These are phyloP conservation scores for Galago senegalensis DNA, from an alignment of 2,797 vertebrate genomes.

Conservation along the genomic window DNA sequence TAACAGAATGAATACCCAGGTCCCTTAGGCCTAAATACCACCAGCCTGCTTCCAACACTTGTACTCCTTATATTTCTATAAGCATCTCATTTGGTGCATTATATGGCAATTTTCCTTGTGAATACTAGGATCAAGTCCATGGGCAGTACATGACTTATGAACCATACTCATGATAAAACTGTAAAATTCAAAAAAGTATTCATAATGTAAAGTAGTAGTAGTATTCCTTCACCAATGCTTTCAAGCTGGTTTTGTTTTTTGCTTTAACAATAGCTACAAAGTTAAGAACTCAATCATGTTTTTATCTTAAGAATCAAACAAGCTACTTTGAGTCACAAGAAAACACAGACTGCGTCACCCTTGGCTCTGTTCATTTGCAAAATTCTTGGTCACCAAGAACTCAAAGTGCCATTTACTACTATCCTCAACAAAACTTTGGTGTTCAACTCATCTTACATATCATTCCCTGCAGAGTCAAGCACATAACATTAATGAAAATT, in stretches of 20 bases:
- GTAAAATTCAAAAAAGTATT: neutral
- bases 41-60: neutral
- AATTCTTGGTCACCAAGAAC: conserved; percentile 47
- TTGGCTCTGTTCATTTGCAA: neutral
- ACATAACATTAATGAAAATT: neutral
- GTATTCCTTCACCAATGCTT: neutral
- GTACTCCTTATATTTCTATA: conserved; percentile 1
- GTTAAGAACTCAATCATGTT: conserved; percentile 14
- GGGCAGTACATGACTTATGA: neutral
- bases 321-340: neutral
- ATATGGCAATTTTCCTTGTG: neutral
- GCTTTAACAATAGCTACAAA: neutral
- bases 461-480: conserved; percentile 35
- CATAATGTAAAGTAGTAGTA: neutral
- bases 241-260: conserved; percentile 44
- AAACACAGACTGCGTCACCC: neutral
- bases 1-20: neutral
- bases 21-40: neutral
- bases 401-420: conserved; percentile 16
- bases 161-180: neutral
- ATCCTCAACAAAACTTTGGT: conserved; percentile 32
- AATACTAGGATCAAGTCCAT: neutral
- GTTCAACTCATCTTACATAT: conserved; percentile 44
- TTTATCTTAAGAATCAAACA: conserved; percentile 39
- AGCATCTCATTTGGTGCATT: neutral